These are phyloP conservation scores for Koerneria pararmatus DNA, from an alignment of 2,888 invertebrate species.

Conservation along the genomic window DNA sequence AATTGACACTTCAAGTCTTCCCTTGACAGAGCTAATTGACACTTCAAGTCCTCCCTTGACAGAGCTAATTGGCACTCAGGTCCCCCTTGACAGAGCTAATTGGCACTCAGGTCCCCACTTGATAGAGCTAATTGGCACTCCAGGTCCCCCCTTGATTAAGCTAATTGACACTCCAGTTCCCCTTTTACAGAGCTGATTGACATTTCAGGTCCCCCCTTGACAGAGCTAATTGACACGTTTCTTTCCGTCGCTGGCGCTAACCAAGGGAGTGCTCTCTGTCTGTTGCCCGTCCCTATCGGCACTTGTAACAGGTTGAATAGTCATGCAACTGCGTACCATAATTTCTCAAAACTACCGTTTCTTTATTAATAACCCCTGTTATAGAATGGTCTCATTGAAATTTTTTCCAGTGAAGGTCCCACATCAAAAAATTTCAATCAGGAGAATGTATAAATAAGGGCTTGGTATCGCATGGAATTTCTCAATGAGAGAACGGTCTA, in stretches of 20 bases:
- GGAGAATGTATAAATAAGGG: no score
- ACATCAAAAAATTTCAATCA: no score
- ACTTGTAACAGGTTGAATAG: slow-evolving; percentile 45
- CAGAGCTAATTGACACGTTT: slow-evolving; percentile 56
- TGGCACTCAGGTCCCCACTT: no score
- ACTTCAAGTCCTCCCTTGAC: no score
- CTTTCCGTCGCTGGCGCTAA: slow-evolving; percentile 58
- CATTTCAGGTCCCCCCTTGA: slow-evolving; percentile 47
- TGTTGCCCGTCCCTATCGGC: slow-evolving; percentile 56
- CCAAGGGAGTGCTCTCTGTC: slow-evolving; percentile 50
- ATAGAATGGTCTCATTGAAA: neutral
- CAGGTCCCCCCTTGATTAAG: no score
- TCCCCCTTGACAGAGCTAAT: no score
- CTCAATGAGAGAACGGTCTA: no score
- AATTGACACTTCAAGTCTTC: slow-evolving; percentile 38
- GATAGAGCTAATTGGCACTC: no score
- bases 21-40: slow-evolving; percentile 56
- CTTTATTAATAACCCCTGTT: neutral
- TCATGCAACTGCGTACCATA: neutral
- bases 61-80: no score
- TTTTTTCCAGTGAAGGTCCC: neutral
- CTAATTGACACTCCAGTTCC: no score
- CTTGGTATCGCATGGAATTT: no score
- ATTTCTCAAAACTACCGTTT: neutral
- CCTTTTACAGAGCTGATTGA: no score